Evolutionary conservation across 2,888 invertebrate species (phyloP).

Genomic region (Noctua janthe): DNA sequence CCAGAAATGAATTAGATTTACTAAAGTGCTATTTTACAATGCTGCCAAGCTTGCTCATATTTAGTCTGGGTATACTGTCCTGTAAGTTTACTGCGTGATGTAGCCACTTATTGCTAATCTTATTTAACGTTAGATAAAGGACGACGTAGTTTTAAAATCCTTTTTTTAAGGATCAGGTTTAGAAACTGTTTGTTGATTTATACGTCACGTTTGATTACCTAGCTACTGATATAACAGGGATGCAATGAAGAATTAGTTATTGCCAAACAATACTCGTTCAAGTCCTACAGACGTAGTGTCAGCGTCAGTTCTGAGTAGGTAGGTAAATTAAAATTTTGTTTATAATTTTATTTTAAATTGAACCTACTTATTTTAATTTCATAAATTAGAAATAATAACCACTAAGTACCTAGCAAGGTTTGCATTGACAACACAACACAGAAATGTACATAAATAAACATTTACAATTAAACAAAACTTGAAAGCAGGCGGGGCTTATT

Average conservation of each 20-base stretch:
- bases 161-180: neutral
- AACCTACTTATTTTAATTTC: too few relatives aligned
- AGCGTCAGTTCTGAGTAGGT: neutral
- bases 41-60: conserved; percentile 25
- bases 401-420: neutral
- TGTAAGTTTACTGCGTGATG: neutral
- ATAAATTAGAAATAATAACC: too few relatives aligned
- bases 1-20: conserved; percentile 36
- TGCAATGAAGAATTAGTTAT: neutral
- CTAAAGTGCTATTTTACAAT: conserved; percentile 47
- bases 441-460: neutral
- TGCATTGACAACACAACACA: neutral
- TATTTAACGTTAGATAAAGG: neutral
- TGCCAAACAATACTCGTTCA: neutral
- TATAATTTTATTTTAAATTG: neutral
- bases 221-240: neutral
- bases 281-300: neutral
- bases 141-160: neutral
- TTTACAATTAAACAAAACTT: too few relatives aligned
- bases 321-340: neutral
- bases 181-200: neutral
- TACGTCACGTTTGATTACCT: neutral
- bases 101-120: neutral
- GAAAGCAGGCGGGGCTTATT: too few relatives aligned
- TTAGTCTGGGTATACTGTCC: conserved; percentile 6